Evolutionary conservation across 2,113 vertebrate genomes (phyloP).

Genomic region (Fulica atra): DNA sequence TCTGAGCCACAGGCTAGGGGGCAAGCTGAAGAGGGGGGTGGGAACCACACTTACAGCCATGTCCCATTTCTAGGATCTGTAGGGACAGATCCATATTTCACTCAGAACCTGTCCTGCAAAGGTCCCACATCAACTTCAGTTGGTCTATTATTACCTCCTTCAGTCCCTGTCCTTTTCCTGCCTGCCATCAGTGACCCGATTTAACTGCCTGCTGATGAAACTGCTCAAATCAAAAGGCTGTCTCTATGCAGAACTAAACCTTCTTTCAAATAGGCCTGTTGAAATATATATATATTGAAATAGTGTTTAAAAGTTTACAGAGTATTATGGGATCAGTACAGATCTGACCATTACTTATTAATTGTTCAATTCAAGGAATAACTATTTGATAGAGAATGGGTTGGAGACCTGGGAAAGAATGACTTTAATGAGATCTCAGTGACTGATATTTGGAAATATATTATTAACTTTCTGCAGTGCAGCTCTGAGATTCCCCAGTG

Average conservation of each 20-base stretch:
- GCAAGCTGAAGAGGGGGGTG: not conserved
- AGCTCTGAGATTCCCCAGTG: not conserved
- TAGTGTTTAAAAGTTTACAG: constrained; percentile 20
- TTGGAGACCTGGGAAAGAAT: not conserved
- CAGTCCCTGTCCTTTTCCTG: not conserved
- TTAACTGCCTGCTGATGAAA: constrained; percentile 23
- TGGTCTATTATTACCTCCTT: not conserved
- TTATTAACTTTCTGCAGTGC: not conserved
- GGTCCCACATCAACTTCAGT: not conserved
- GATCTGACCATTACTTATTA: constrained; percentile 53
- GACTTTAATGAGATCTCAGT: not conserved
- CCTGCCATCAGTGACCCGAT: not conserved
- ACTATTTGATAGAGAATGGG: constrained; percentile 16
- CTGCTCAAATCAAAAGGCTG: not conserved
- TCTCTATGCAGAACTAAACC: not conserved
- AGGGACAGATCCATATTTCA: not conserved
- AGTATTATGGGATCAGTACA: constrained; percentile 10
- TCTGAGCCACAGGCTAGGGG: not conserved
- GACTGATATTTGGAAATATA: constrained; percentile 23
- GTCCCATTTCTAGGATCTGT: not conserved
- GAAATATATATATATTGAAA: constrained; percentile 41
- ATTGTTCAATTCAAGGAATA: constrained; percentile 46
- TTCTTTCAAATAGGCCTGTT: not conserved
- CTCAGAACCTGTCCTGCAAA: not conserved
- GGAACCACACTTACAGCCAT: not conserved